Evolutionary conservation across 2,888 invertebrate genomes (phyloP).

Genomic region (Aspidiotus destructor): DNA sequence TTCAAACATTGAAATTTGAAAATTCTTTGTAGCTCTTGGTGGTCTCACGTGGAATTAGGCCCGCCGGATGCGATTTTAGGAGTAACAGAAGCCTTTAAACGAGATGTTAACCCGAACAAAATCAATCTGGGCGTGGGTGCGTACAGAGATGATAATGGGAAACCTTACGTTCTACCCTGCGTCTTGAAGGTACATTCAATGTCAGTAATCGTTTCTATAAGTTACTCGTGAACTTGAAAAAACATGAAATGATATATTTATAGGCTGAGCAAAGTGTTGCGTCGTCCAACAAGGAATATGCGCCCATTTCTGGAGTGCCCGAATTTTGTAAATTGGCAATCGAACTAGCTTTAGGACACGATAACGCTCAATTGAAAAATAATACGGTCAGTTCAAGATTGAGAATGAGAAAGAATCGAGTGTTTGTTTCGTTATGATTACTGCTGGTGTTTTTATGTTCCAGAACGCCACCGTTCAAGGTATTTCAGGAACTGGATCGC

Average conservation of each 20-base stretch:
- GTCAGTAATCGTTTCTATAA: too few relatives aligned
- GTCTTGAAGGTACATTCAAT: constrained; percentile 55
- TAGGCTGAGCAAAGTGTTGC: constrained; percentile 74
- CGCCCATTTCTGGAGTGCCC: constrained; percentile 76
- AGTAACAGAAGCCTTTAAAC: constrained; percentile 90
- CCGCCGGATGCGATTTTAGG: constrained; percentile 98
- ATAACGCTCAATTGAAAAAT: constrained; percentile 49
- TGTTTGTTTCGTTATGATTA: not conserved
- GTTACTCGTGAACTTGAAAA: not conserved
- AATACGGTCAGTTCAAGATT: constrained; percentile 13
- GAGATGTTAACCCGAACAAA: constrained; percentile 81
- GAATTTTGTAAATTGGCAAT: constrained; percentile 78
- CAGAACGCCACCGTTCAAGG: constrained; percentile 64
- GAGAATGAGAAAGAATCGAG: not conserved
- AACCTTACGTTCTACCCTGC: constrained; percentile 86
- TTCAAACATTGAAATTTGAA: not conserved
- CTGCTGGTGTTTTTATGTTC: constrained; percentile 34
- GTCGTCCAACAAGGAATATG: constrained; percentile 80
- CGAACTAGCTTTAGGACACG: constrained; percentile 76
- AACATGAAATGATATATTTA: constrained; percentile 34
- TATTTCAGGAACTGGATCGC: constrained; percentile 94
- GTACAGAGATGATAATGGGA: constrained; percentile 94
- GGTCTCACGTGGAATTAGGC: constrained; percentile 85
- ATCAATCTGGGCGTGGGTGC: constrained; percentile 95
- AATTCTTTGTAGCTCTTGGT: constrained; percentile 52